Conservation (phyloP, 1,140 invertebrate genomes). For the Drosophila biarmipes region DNA sequence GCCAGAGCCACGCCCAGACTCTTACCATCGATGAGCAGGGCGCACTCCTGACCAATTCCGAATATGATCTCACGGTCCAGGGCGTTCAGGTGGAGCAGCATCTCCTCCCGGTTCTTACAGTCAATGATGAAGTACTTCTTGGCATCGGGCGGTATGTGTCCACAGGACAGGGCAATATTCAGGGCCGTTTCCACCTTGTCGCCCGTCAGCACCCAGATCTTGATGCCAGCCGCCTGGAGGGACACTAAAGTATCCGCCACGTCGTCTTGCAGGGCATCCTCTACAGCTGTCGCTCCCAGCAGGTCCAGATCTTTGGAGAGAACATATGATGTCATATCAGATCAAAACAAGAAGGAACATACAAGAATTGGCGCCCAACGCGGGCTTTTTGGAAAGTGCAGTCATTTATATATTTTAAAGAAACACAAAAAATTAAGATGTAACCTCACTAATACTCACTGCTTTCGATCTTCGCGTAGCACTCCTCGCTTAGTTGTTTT, state of each 20-base stretch:
- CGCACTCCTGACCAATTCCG: conserved; percentile 39
- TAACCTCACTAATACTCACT: conserved; percentile 39
- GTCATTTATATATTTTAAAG: too few relatives aligned
- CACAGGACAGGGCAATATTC: conserved; percentile 90
- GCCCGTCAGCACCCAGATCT: conserved; percentile 91
- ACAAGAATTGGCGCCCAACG: too few relatives aligned
- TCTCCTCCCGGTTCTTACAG: conserved; percentile 75
- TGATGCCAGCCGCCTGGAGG: conserved; percentile 89
- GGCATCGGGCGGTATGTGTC: conserved; percentile 89
- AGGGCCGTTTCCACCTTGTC: conserved; percentile 92
- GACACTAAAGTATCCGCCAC: conserved; percentile 90
- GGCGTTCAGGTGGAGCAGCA: conserved; percentile 59
- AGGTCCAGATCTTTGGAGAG: conserved; percentile 86
- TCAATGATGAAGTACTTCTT: conserved; percentile 87
- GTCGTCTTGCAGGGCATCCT: conserved; percentile 92
- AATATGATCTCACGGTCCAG: conserved; percentile 51
- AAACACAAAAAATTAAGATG: too few relatives aligned
- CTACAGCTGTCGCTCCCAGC: conserved; percentile 92
- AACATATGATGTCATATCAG: too few relatives aligned
- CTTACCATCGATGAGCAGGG: conserved; percentile 88
- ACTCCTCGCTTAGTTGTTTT: conserved; percentile 70
- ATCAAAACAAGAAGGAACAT: background rate
- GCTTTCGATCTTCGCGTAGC: conserved; percentile 77
- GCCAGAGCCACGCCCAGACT: conserved; percentile 86
- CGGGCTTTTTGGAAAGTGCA: too few relatives aligned